Base-by-base conservation (phyloP, 2,888 invertebrate genomes). In the Girardia tigrina region DNA sequence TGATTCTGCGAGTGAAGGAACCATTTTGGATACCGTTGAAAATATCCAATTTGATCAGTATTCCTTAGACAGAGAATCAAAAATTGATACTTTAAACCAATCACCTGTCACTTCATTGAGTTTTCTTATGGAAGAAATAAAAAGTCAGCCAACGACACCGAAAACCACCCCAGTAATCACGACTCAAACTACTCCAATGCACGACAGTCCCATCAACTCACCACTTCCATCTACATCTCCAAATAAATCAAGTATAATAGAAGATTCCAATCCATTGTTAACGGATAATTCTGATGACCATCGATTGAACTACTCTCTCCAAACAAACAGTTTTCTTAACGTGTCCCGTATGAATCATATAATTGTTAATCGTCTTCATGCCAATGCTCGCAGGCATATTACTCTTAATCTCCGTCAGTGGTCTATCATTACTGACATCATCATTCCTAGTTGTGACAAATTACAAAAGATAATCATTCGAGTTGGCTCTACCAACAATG, bases 361-460 rank as follows among this genome's bases (percentile, higher is more conserved):
- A 77, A 90, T 93, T 23, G 91, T 94, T 70, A 93, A 94, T 82
- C 87, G 92, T 77, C 92, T 94, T 90, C 91, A 92, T 85, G 12
- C 77, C 83, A 85, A 93, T 75, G 93, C 92, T 0, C 86, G 93
- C n/a, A 88, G 93, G 76, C 92, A 90, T 85, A 91, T 93, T 76
- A 90, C 91, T 14, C 86, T 94, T 36, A 94, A 94, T 85, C 92
- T 94, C 83, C 92, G 93, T 1, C 89, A 90, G 79, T 89, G 90
- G 0, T 87, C 93, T 74, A 85, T 91, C 0, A 87, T 94, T 42
- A 94, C 93, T 0, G 94, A 94, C 84, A 86, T 93, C 79, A 81
- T 86, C 14, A 82, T 86, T 26, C 86, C 86, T 26, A 81, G 84
- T 0, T 85, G 85, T 80, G 79, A 80, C 71, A 85, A 85, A 78